Conservation (phyloP, 1,140 invertebrate genomes). For the Dreissena rostriformis region DNA sequence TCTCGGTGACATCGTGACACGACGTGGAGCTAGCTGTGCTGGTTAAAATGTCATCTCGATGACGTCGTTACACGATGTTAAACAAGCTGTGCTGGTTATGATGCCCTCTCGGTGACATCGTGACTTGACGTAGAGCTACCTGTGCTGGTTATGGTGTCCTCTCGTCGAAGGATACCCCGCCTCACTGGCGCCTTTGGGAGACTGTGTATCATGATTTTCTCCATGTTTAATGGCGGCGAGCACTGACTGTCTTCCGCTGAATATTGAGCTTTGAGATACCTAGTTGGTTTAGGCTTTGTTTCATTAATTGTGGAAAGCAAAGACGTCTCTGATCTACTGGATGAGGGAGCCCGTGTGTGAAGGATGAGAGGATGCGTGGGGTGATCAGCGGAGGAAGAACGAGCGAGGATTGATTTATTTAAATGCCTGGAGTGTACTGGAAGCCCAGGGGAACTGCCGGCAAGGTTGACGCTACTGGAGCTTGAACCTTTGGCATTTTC, state of each 20-base stretch:
- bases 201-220: slow-evolving; percentile 59
- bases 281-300: slow-evolving; percentile 64
- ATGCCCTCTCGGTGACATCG: too few relatives aligned
- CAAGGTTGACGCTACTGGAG: slow-evolving; percentile 2
- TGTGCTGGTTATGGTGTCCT: too few relatives aligned
- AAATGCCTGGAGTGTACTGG: background rate
- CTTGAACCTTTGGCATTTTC: slow-evolving; percentile 9
- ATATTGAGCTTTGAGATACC: too few relatives aligned
- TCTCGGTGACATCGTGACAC: too few relatives aligned
- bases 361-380: slow-evolving; percentile 68
- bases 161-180: too few relatives aligned
- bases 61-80: too few relatives aligned
- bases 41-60: too few relatives aligned
- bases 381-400: slow-evolving; percentile 42
- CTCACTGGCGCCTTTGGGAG: slow-evolving; percentile 31
- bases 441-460: slow-evolving; percentile 21
- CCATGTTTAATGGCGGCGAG: too few relatives aligned
- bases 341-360: slow-evolving; percentile 68
- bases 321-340: slow-evolving; percentile 59
- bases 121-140: too few relatives aligned
- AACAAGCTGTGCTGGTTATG: too few relatives aligned
- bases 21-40: too few relatives aligned
- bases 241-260: too few relatives aligned
- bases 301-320: slow-evolving; percentile 54
- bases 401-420: slow-evolving; percentile 31